Base-by-base conservation (phyloP, 1,140 invertebrate genomes). In the Bradysia coprophila region DNA sequence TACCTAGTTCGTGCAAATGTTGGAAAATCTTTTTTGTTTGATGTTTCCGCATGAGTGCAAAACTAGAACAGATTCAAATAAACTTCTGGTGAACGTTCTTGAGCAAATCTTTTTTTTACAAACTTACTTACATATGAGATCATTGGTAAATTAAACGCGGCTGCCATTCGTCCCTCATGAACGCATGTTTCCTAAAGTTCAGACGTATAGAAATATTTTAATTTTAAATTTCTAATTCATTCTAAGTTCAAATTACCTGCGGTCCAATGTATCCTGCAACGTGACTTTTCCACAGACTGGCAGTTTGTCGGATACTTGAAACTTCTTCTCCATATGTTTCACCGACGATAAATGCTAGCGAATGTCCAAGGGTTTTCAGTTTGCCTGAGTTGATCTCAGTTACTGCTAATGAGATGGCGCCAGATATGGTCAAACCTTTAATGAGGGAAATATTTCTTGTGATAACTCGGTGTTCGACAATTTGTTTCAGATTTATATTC, bases 281-380 rank as follows among this genome's bases (percentile, higher is more conserved):
- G 49, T 90, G 88, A 45, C 72, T 66, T 21, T 74, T 80, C 87
- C 88, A 92, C 5, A 96, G 64, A 13, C 77, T 65, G 2, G 88
- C 90, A 9, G 89, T 90, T 64, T 82, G 72, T 38, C 73, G 60
- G 41, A 95, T 88, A 53, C 90, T 93, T 18, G 73, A 70, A 46
- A 77, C 71, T 62, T 95, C 91, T 49, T 88, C 75, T 0, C 91
- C 91, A 56, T 80, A 91, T 0, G 92, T 96, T 60, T 97, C 92
- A 0, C 85, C 83, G 4, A 93, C 78, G 2, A 80, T 65, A 51
- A 94, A 90, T 34, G 78, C 71, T 38, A 95, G 63, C 5, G 68
- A 67, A 50, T 84, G 78, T 0, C 78, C 80, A 41, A 70, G 62
- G 18, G 63, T 60, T 0, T 64, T 67, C 3, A 81, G 57, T 13